phyloP scores from a whole-genome alignment of 2,113 vertebrate genomes.

The Gobiocypris rarus region DNA sequence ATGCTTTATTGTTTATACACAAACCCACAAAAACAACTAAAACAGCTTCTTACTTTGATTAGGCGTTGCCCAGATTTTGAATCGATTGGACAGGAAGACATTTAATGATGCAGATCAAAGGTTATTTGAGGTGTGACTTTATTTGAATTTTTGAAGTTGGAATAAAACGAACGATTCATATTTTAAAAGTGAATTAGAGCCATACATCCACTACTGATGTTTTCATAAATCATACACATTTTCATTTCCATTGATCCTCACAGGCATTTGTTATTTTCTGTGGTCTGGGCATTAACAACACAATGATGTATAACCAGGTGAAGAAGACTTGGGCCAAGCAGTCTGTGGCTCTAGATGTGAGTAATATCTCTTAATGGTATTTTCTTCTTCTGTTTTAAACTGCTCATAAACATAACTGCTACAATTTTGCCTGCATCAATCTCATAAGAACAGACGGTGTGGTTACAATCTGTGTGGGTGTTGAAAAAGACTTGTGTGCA shows the following conservation, averaged over 20 bases:
- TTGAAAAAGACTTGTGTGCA: too few species aligned
- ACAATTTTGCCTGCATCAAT: not conserved
- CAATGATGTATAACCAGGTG: constrained; percentile 85
- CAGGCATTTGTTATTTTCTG: constrained; percentile 84
- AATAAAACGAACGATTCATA: not conserved
- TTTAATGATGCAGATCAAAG: constrained; percentile 82
- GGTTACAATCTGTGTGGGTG: not conserved
- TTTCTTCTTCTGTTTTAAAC: not conserved
- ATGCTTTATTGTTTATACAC: not conserved
- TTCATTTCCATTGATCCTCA: constrained; percentile 25
- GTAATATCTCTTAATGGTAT: constrained; percentile 50
- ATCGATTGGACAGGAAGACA: constrained; percentile 80
- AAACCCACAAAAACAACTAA: not conserved
- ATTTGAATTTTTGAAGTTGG: not conserved
- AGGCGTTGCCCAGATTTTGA: constrained; percentile 82
- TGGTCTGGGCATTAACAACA: constrained; percentile 83
- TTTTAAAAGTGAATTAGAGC: not conserved
- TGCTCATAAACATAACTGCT: not conserved
- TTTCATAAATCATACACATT: not conserved
- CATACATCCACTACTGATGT: not conserved
- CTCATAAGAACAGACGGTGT: not conserved
- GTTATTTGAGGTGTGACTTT: constrained; percentile 76
- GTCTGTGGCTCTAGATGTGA: constrained; percentile 81
- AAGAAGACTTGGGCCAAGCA: constrained; percentile 84
- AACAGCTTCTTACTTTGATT: constrained; percentile 17